These are phyloP conservation scores for Metallyticus violacea DNA, from an alignment of 2,888 invertebrate species.

Conservation along the genomic window DNA sequence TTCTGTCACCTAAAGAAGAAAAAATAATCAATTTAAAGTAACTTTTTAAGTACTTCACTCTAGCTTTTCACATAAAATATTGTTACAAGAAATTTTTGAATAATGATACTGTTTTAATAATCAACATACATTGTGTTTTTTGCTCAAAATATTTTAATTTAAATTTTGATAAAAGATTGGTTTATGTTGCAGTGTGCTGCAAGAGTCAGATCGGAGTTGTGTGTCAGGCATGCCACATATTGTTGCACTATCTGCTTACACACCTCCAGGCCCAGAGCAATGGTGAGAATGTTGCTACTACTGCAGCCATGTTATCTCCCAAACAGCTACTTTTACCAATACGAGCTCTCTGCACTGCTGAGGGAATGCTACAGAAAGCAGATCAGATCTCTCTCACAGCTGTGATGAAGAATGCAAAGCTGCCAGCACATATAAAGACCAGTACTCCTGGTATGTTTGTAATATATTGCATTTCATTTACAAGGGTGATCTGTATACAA, in stretches of 20 bases:
- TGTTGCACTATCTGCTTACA: constrained; percentile 62
- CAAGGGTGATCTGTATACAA: no score
- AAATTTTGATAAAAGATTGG: no score
- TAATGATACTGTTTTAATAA: no score
- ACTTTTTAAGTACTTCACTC: no score
- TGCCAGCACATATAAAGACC: constrained; percentile 55
- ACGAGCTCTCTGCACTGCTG: constrained; percentile 68
- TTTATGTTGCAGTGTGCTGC: constrained; percentile 57
- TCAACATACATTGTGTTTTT: no score
- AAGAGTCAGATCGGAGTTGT: constrained; percentile 65
- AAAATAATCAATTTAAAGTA: no score
- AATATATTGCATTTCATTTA: no score
- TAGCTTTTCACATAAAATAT: no score
- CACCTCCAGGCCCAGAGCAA: constrained; percentile 42
- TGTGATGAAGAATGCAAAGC: constrained; percentile 70
- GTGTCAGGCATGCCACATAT: constrained; percentile 65
- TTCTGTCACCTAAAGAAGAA: no score
- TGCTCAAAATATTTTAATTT: no score
- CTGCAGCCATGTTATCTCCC: constrained; percentile 44
- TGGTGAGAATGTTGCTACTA: constrained; percentile 42
- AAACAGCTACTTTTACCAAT: constrained; percentile 66
- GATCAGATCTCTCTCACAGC: constrained; percentile 76
- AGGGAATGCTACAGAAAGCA: constrained; percentile 66
- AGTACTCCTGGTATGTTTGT: constrained; percentile 45
- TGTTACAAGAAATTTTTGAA: no score